A percentile compares a stretch with the other conserved stretches of the same genome.
These are phyloP conservation scores for Margaritifera margaritifera DNA, from an alignment of 2,888 invertebrate species.

Conservation along the genomic window DNA sequence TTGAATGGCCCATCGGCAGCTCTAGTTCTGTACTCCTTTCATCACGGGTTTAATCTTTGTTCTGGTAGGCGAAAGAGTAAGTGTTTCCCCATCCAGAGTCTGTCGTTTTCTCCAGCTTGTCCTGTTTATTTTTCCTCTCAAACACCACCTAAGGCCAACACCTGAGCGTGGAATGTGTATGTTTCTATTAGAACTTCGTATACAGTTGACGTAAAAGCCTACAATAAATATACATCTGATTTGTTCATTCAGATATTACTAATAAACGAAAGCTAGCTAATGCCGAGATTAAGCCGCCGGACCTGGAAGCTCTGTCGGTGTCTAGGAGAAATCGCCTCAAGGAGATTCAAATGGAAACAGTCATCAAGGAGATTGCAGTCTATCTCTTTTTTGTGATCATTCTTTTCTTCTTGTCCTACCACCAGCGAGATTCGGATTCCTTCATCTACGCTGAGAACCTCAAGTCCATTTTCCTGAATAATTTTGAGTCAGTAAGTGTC, in stretches of 20 bases:
- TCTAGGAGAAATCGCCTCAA: slow-evolving; percentile 62
- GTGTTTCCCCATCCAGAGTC: too few relatives aligned
- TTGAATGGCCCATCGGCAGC: too few relatives aligned
- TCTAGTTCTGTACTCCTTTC: too few relatives aligned
- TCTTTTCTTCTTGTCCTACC: slow-evolving; percentile 72
- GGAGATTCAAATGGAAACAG: slow-evolving; percentile 70
- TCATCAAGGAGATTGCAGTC: slow-evolving; percentile 66
- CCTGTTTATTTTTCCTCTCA: too few relatives aligned
- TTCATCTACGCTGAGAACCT: slow-evolving; percentile 60
- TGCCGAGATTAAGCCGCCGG: slow-evolving; percentile 63
- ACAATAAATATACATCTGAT: too few relatives aligned
- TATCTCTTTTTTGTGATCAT: slow-evolving; percentile 70
- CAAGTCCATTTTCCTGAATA: slow-evolving; percentile 58
- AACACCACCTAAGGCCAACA: too few relatives aligned
- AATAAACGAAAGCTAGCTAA: slow-evolving; percentile 57
- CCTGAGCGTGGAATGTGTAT: too few relatives aligned
- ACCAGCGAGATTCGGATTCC: slow-evolving; percentile 66
- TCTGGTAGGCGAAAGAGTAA: too few relatives aligned
- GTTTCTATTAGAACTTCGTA: too few relatives aligned
- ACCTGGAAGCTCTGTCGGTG: slow-evolving; percentile 58
- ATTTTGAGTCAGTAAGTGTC: slow-evolving; percentile 50
- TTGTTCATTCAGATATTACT: slow-evolving; percentile 58
- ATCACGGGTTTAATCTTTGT: too few relatives aligned
- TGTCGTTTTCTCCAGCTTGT: too few relatives aligned
- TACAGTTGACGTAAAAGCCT: too few relatives aligned